phyloP scores from a whole-genome alignment of 2,113 vertebrate genomes.

The Brachirus orientalis region DNA sequence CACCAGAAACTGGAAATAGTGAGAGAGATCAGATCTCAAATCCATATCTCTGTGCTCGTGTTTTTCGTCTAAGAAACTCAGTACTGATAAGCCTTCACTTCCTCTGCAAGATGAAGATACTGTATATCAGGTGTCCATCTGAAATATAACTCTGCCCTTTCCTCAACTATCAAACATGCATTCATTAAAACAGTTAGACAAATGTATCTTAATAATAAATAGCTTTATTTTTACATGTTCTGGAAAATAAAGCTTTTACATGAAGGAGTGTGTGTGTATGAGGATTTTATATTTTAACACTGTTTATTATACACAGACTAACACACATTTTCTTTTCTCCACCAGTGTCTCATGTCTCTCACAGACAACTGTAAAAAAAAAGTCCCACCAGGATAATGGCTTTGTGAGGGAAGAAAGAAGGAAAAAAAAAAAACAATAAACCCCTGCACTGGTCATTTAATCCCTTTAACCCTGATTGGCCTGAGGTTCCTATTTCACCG shows the following conservation, averaged over 20 bases:
- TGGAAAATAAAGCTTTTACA: too few relatives aligned
- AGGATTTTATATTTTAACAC: too few relatives aligned
- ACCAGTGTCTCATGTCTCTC: background rate
- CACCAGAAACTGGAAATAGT: constrained; percentile 1
- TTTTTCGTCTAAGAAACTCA: constrained; percentile 29
- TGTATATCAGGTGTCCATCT: constrained; percentile 28
- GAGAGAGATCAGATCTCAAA: constrained; percentile 38
- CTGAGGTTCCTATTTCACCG: constrained; percentile 37
- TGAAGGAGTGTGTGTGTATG: too few relatives aligned
- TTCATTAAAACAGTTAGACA: background rate
- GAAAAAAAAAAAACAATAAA: constrained; percentile 10
- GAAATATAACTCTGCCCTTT: constrained; percentile 8
- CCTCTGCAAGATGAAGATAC: constrained; percentile 13
- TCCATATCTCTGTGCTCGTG: constrained; percentile 20
- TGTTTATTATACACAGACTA: too few relatives aligned
- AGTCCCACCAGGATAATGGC: constrained; percentile 1
- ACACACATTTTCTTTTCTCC: background rate
- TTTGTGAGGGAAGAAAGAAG: constrained; percentile 11
- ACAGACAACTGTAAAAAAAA: constrained; percentile 1
- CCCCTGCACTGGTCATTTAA: constrained; percentile 45
- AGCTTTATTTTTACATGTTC: too few relatives aligned
- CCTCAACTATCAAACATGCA: background rate
- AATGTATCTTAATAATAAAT: too few relatives aligned
- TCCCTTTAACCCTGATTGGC: constrained; percentile 41
- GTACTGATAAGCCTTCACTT: constrained; percentile 30